Percentiles rank a stretch among this genome's conserved stretches.
These are phyloP conservation scores for Pseudopleuronectes americanus DNA, from an alignment of 2,797 vertebrate species.

Conservation along the genomic window DNA sequence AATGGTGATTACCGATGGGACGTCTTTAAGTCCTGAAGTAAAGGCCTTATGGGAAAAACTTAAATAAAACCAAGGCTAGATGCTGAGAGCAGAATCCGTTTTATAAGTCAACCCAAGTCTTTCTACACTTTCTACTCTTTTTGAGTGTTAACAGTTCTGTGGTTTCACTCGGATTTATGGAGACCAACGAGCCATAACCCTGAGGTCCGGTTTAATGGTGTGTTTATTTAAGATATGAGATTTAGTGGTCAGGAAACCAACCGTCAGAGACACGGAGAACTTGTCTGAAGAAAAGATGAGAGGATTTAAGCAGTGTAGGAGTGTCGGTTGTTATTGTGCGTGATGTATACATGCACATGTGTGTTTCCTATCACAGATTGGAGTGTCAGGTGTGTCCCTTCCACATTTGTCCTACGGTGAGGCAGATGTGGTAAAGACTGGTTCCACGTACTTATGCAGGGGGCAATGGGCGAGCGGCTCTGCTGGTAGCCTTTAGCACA, in stretches of 20 bases:
- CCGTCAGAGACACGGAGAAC: slow-evolving; percentile 30
- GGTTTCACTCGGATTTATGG: slow-evolving; percentile 54
- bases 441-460: slow-evolving; percentile 96
- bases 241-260: slow-evolving; percentile 46
- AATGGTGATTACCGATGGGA: not conserved
- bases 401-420: slow-evolving; percentile 30
- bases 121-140: slow-evolving; percentile 10
- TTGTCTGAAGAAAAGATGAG: slow-evolving; percentile 60
- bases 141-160: slow-evolving; percentile 26
- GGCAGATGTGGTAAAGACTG: slow-evolving; percentile 47
- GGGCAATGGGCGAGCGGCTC: slow-evolving; percentile 97
- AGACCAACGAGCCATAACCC: slow-evolving; percentile 30
- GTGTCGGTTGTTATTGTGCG: slow-evolving; percentile 3
- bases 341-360: slow-evolving; percentile 17
- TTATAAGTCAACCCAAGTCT: slow-evolving; percentile 4
- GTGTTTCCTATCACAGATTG: slow-evolving; percentile 11
- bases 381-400: slow-evolving; percentile 21
- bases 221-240: slow-evolving; percentile 57
- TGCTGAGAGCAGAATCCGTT: slow-evolving; percentile 25
- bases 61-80: not conserved
- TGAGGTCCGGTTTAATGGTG: slow-evolving; percentile 48
- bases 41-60: not conserved
- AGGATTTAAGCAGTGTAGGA: slow-evolving; percentile 18
- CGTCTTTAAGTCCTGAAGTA: slow-evolving; percentile 2
- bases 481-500: slow-evolving; percentile 99